phyloP scores from a whole-genome alignment of 2,888 invertebrate species.

The Lepeophtheirus nordmannii region DNA sequence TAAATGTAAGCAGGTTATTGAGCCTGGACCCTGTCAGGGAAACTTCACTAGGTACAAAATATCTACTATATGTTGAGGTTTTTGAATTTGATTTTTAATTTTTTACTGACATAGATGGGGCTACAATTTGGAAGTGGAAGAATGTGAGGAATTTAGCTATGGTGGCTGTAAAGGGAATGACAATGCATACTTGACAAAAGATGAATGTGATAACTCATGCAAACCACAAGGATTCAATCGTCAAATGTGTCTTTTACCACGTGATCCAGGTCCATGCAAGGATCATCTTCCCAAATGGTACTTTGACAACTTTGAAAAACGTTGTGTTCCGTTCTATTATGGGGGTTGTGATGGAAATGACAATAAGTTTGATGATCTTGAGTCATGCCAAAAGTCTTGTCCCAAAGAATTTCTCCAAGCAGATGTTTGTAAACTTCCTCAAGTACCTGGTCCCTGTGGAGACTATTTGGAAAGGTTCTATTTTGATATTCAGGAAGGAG shows the following conservation, averaged over 20 bases:
- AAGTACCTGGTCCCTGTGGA: constrained; percentile 43
- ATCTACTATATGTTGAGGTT: no score
- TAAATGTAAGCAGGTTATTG: constrained; percentile 54
- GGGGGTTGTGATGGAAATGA: constrained; percentile 77
- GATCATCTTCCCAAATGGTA: constrained; percentile 34
- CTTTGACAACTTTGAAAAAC: constrained; percentile 62
- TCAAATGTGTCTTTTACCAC: constrained; percentile 20
- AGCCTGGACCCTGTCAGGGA: constrained; percentile 52
- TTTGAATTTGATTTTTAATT: no score
- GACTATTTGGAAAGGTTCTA: constrained; percentile 62
- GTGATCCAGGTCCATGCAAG: constrained; percentile 21
- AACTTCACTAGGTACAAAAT: constrained; percentile 1
- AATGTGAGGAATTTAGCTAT: constrained; percentile 58
- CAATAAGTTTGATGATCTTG: constrained; percentile 61
- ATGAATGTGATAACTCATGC: constrained; percentile 31
- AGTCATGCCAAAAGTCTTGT: constrained; percentile 57
- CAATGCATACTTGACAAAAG: constrained; percentile 33
- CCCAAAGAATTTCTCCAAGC: constrained; percentile 43
- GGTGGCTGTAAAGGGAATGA: constrained; percentile 65
- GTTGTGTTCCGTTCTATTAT: constrained; percentile 84
- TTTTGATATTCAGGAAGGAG: constrained; percentile 55
- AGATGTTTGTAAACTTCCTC: constrained; percentile 16
- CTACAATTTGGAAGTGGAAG: constrained; percentile 48
- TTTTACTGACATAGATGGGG: constrained; percentile 44
- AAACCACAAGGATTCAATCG: constrained; percentile 10